These are phyloP conservation scores for Aphaenogaster ashmeadi DNA, from an alignment of 1,140 invertebrate species.

Conservation along the genomic window DNA sequence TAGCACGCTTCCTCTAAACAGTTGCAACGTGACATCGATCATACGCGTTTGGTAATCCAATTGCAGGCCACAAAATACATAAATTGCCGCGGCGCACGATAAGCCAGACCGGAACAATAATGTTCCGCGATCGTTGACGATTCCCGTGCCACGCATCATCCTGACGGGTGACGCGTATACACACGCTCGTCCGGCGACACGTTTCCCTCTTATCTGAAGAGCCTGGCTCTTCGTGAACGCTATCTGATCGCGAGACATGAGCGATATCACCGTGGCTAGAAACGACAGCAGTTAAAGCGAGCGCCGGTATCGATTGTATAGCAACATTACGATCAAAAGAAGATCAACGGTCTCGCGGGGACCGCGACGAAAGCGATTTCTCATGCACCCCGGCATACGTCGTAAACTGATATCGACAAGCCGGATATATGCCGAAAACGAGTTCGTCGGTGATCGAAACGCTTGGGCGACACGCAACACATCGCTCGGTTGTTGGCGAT, in stretches of 20 bases:
- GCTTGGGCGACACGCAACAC: conserved; percentile 70
- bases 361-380: conserved; percentile 24
- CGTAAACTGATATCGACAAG: conserved; percentile 61
- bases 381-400: conserved; percentile 34
- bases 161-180: conserved; percentile 12
- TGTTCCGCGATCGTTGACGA: conserved; percentile 41
- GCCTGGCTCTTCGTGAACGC: conserved; percentile 68
- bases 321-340: conserved; percentile 50
- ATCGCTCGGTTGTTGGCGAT: conserved; percentile 8
- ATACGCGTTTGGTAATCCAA: conserved; percentile 44
- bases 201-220: conserved; percentile 66
- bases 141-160: conserved; percentile 20
- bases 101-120: conserved; percentile 40
- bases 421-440: conserved; percentile 40
- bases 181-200: conserved; percentile 31
- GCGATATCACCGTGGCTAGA: conserved; percentile 55
- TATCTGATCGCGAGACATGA: conserved; percentile 73
- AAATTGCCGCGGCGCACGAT: conserved; percentile 33
- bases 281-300: conserved; percentile 38
- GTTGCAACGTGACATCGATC: conserved; percentile 33
- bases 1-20: neutral
- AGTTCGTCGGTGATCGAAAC: conserved; percentile 65
- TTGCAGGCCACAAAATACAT: conserved; percentile 45
- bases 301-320: conserved; percentile 40
- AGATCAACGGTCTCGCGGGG: conserved; percentile 47